phyloP scores from a whole-genome alignment of 1,140 invertebrate genomes.

The Venustaconcha ellipsiformis region DNA sequence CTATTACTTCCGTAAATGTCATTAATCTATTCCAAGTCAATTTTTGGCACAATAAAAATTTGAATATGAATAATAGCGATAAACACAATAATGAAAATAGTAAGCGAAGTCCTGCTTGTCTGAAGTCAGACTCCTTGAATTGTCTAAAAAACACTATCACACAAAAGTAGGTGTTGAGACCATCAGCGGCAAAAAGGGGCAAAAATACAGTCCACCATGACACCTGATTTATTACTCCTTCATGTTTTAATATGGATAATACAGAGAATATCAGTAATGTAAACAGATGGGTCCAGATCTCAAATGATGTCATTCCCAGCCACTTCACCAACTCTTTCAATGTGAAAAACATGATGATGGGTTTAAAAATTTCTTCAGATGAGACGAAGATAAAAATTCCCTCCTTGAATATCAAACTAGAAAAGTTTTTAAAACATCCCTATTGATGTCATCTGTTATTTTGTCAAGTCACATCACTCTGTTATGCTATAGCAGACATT shows the following conservation, averaged over 20 bases:
- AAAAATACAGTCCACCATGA: conserved; percentile 85
- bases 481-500: too few relatives aligned
- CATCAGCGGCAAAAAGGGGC: conserved; percentile 91
- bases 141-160: conserved; percentile 94
- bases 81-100: conserved; percentile 89
- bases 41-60: conserved; percentile 92
- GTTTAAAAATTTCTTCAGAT: background rate
- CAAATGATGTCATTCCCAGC: conserved; percentile 93
- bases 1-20: conserved; percentile 92
- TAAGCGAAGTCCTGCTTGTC: conserved; percentile 79
- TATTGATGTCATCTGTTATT: too few relatives aligned
- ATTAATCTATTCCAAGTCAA: conserved; percentile 79
- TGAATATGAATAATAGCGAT: conserved; percentile 89
- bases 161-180: conserved; percentile 93
- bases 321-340: conserved; percentile 90
- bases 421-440: too few relatives aligned
- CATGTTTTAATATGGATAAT: conserved; percentile 78
- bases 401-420: too few relatives aligned
- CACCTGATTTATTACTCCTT: conserved; percentile 47
- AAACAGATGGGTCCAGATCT: conserved; percentile 90
- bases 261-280: conserved; percentile 87
- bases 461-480: too few relatives aligned
- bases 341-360: conserved; percentile 83
- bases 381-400: too few relatives aligned
- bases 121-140: conserved; percentile 77